Base-by-base conservation (phyloP, 2,888 invertebrate genomes). In the Drosophila neonasuta region DNA sequence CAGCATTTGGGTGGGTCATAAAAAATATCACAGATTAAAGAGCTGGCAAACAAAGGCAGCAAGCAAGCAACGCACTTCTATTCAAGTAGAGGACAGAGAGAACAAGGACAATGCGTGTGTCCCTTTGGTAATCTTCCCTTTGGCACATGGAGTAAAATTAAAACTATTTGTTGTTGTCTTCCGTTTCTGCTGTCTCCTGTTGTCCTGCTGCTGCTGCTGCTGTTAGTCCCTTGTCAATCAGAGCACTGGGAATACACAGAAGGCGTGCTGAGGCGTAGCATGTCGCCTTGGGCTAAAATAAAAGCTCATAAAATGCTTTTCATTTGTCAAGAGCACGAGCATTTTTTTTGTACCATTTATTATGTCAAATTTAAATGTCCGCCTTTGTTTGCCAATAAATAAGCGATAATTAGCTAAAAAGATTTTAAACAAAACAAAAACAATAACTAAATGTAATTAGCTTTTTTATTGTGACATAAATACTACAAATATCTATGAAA, bases 151-250 rank as follows among this genome's bases (percentile, higher is more conserved):
- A 2, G 64, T 36, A 56, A 75, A 83, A 83, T 83, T 77, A 71
- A 83, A 83, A 86, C 78, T 80, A 80, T 70, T 68, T 54, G 46
- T 68, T 49, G 51, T 46, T 61, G 32, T 55, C 20, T 15, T 52
- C 29, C 29, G 8, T 10, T 41, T 44, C 10, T 3, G 0, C 13
- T 0, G 39, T 15, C 15, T 41, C 15, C 39, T 8, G 39, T 41
- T 41, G 39, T 15, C 15, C 17, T 17, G 11, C 8, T 8, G 36
- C 30, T 24, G 13, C 13, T 13, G 24, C 17, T 17, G 11, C 8
- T 8, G 36, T 20, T 42, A 9, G 10, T 32, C 41, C 39, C 20
- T 39, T 42, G 56, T 49, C 41, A 54, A 34, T 50, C 45, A 36
- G 41, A 24, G 30, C 51, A 65, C 62, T 67, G 17, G 17, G 32